Percentiles rank a stretch among this genome's conserved stretches.
These are phyloP conservation scores for Tinea trinotella DNA, from an alignment of 2,888 invertebrate species.

Conservation along the genomic window DNA sequence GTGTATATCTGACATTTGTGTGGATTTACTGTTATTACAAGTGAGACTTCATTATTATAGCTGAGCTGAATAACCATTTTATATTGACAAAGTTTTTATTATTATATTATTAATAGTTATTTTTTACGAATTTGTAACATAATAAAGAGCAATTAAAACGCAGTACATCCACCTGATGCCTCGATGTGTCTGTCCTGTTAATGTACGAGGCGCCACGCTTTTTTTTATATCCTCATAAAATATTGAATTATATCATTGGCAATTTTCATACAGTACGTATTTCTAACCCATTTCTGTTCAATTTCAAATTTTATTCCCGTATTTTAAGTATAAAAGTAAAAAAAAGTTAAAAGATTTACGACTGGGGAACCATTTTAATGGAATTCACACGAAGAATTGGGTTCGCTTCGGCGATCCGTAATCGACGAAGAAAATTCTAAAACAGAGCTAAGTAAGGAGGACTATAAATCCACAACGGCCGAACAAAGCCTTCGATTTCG, in stretches of 20 bases:
- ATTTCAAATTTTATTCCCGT: not conserved
- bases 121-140: not conserved
- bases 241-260: not conserved
- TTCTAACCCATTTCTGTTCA: not conserved
- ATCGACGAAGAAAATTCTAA: slow-evolving; percentile 18
- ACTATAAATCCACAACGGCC: slow-evolving; percentile 15
- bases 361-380: slow-evolving; percentile 14
- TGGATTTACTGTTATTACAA: not conserved
- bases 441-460: slow-evolving; percentile 17
- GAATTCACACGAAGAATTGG: slow-evolving; percentile 13
- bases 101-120: not conserved
- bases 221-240: slow-evolving; percentile 6
- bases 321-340: not conserved
- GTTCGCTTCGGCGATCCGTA: slow-evolving; percentile 15
- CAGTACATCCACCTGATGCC: slow-evolving; percentile 13
- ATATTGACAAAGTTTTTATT: too few species aligned
- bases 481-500: slow-evolving; percentile 9
- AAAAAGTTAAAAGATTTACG: slow-evolving; percentile 13
- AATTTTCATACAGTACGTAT: not conserved
- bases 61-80: too few species aligned
- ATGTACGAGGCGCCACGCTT: slow-evolving; percentile 1
- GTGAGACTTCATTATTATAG: not conserved
- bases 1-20: not conserved
- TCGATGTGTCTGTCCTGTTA: not conserved
- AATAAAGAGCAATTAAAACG: slow-evolving; percentile 5